Evolutionary conservation across 2,113 vertebrate species (phyloP).

Genomic region (Arvicanthis niloticus): DNA sequence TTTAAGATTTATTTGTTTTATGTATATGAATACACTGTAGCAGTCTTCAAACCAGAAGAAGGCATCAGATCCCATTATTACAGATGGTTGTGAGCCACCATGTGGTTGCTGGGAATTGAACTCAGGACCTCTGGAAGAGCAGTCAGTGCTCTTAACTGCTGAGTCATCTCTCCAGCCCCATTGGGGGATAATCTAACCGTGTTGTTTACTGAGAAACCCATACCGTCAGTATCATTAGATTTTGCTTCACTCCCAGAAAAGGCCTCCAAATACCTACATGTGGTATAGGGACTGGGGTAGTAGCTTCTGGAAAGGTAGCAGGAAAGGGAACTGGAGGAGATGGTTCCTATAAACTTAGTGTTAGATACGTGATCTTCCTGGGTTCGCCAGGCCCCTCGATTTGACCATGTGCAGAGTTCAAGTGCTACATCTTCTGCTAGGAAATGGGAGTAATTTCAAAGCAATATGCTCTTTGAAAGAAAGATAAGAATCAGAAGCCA

Average conservation of each 20-base stretch:
- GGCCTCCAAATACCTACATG: not conserved
- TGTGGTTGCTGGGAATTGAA: too few relatives aligned
- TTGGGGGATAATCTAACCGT: not conserved
- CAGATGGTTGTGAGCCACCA: too few relatives aligned
- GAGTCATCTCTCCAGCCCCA: too few relatives aligned
- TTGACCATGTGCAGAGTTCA: not conserved
- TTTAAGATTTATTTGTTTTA: too few relatives aligned
- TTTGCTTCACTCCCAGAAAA: not conserved
- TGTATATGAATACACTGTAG: too few relatives aligned
- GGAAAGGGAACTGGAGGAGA: constrained; percentile 2
- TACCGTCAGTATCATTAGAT: not conserved
- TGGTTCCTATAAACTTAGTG: not conserved
- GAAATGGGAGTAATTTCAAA: not conserved
- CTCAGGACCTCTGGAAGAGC: too few relatives aligned
- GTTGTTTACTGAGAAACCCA: not conserved
- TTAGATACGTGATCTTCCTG: not conserved
- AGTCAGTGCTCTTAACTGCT: too few relatives aligned
- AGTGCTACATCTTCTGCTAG: not conserved
- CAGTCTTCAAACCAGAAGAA: too few relatives aligned
- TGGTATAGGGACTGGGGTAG: not conserved
- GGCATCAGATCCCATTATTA: too few relatives aligned
- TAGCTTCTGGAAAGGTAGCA: not conserved
- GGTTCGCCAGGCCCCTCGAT: not conserved
- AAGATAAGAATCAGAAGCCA: not conserved
- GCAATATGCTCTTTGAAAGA: not conserved